Base-by-base conservation (phyloP, 2,797 vertebrate species). In the Gymnodraco acuticeps region DNA sequence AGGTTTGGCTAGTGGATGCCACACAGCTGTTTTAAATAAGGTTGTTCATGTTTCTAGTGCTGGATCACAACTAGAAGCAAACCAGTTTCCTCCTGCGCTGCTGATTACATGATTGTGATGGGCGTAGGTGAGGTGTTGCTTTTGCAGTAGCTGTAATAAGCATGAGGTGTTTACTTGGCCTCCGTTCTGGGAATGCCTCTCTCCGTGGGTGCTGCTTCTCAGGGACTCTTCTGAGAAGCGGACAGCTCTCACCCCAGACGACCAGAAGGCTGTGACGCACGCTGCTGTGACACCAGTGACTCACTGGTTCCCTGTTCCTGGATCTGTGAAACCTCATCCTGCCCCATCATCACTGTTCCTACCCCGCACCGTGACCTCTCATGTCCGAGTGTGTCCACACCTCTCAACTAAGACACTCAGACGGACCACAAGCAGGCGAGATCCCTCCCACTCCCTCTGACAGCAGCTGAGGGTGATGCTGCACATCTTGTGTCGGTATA, bases 191-290 rank as follows among this genome's bases (percentile, higher is more conserved):
- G 86, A 87, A 89, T 51, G 80, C 82, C 89, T 83, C 64, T 74
- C 65, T 75, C 59, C 51, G 61, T 23, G 64, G 58, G 58, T 33
- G 60, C 61, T 14, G 45, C 45, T 66, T 68, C 65, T 16, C 27
- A 69, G 71, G 70, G 77, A 73, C 71, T 81, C 78, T 81, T 87
- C 76, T 78, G 73, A 86, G 78, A 88, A 84, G 33, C 42, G 68
- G 81, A 50, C 75, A 71, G 77, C 70, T 78, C 80, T 80, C n/a
- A 45, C 72, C 75, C 75, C 7, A 38, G 88, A 80, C 86, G 88
- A 88, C 88, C 87, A 90, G 90, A 88, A 92, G 86, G 89, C 89
- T 43, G 54, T 92, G 93, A 94, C 81, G 74, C 91, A 91, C 69
- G 69, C 41, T 0, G 55, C 78, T 75, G 60, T 76, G 70, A 90